Conservation (phyloP, 2,888 invertebrate genomes). For the Platypus cylindrus region DNA sequence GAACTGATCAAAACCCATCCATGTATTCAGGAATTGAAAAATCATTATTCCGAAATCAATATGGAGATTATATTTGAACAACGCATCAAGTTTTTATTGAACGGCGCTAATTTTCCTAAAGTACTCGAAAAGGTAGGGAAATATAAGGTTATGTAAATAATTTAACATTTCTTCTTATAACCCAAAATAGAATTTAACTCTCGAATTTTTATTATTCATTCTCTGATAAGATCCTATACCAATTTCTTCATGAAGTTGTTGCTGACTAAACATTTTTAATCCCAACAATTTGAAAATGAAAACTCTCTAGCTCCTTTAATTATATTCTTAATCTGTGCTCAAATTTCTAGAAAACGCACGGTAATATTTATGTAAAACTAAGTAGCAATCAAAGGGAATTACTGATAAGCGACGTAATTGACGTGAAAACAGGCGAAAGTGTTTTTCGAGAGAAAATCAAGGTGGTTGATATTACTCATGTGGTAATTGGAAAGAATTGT, state of each 20-base stretch:
- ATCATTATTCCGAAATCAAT: slow-evolving; percentile 20
- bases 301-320: too few relatives aligned
- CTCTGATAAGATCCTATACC: too few relatives aligned
- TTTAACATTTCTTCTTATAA: too few relatives aligned
- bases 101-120: slow-evolving; percentile 27
- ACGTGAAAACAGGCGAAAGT: slow-evolving; percentile 15
- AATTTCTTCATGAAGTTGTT: too few relatives aligned
- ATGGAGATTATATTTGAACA: slow-evolving; percentile 24
- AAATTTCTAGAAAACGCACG: slow-evolving; percentile 21
- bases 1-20: slow-evolving; percentile 22
- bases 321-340: slow-evolving; percentile 1
- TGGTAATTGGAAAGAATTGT: slow-evolving; percentile 29
- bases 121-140: slow-evolving; percentile 26
- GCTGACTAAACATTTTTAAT: too few relatives aligned
- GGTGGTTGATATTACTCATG: slow-evolving; percentile 25
- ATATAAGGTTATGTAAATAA: too few relatives aligned
- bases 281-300: too few relatives aligned
- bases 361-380: slow-evolving; percentile 21
- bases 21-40: slow-evolving; percentile 25
- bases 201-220: too few relatives aligned
- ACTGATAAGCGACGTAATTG: slow-evolving; percentile 17
- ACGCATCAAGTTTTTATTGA: slow-evolving; percentile 24
- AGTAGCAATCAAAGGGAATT: slow-evolving; percentile 22
- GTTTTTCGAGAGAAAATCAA: slow-evolving; percentile 16
- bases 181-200: too few relatives aligned